Evolutionary conservation across 2,797 vertebrate species (phyloP).

Genomic region (Trematomus bernacchii): DNA sequence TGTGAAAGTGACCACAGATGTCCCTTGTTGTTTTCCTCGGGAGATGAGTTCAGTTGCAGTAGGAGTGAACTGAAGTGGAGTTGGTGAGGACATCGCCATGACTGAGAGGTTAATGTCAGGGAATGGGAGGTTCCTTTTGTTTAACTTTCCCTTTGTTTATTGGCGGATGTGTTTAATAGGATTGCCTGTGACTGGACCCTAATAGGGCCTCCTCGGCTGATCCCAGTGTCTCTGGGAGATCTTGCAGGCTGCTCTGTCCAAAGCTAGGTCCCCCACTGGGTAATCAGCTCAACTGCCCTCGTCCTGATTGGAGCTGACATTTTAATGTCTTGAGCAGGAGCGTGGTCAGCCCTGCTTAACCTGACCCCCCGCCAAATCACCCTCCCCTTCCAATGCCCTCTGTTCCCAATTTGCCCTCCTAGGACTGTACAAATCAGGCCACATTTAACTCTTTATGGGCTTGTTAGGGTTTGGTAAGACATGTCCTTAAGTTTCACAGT

Average conservation of each 20-base stretch:
- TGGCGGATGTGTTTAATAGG: conserved; percentile 90
- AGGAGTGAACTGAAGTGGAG: conserved; percentile 59
- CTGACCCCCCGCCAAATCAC: conserved; percentile 79
- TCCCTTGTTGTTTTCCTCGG: conserved; percentile 7
- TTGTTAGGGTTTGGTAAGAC: conserved; percentile 79
- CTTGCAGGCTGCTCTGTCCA: conserved; percentile 80
- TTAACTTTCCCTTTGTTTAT: conserved; percentile 91
- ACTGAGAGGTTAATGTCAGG: conserved; percentile 85
- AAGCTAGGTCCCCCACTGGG: conserved; percentile 84
- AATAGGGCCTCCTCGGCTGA: conserved; percentile 84
- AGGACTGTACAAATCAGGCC: conserved; percentile 88
- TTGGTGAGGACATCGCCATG: conserved; percentile 73
- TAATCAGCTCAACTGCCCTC: conserved; percentile 87
- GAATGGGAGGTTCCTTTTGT: conserved; percentile 89
- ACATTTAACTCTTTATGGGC: conserved; percentile 91
- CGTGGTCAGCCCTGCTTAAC: conserved; percentile 88
- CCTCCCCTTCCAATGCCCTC: conserved; percentile 70
- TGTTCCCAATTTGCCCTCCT: conserved; percentile 86
- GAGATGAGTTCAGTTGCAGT: conserved; percentile 48
- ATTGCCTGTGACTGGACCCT: conserved; percentile 88
- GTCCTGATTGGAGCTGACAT: conserved; percentile 89
- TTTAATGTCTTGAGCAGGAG: conserved; percentile 90
- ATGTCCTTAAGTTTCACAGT: conserved; percentile 79
- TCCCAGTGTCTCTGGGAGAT: conserved; percentile 83
- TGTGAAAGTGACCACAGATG: conserved; percentile 14